Evolutionary conservation across 2,888 invertebrate genomes (phyloP), one percentile per base, ranked within the genome.

Genomic region (Xestia sexstrigata): DNA sequence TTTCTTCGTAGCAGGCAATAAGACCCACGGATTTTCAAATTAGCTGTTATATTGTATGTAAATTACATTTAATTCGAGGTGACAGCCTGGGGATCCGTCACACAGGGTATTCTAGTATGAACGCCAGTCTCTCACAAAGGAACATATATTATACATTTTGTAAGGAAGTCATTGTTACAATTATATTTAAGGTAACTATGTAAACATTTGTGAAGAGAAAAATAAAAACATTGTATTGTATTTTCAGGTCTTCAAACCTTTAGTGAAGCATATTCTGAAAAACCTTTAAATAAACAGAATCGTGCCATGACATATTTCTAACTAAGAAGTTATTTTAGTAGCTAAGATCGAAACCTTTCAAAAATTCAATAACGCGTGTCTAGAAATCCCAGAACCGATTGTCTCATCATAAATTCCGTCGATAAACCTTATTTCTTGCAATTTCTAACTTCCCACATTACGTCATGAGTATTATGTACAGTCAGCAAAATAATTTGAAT

Each of bases 361-460:
- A 81, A 68, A 58, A 81, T 81, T 81, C 65, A 75, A 47, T 65
- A 69, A 55, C 62, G 26, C 45, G 66, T 58, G 26, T 17, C 23
- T 75, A 42, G 1, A 75, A 35, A n/a, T 58, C 26, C 47, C 8
- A 69, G 81, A 81, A 79, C 9, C 81, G 65, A 79, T 79, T 75
- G 35, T 65, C 68, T 75, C 26, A 75, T 80, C 35, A 76, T 62
- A 70, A 71, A 71, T 81, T 71, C 67, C 49, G 6, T 52, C 42
- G 17, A 77, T 82, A 72, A 72, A 72, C 58, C 66, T 52, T 78
- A 68, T 69, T 79, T 75, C 70, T 75, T 58, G 71, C 55, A 70
- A 70, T 20, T 62, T 15, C 47, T 76, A 23, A 60, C 75, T 79
- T 71, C 83, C 65, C 55, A 70, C 65, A 79, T 82, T 83, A 76